Base-by-base conservation (phyloP, 2,797 vertebrate genomes). In the Protosalanx chinensis region DNA sequence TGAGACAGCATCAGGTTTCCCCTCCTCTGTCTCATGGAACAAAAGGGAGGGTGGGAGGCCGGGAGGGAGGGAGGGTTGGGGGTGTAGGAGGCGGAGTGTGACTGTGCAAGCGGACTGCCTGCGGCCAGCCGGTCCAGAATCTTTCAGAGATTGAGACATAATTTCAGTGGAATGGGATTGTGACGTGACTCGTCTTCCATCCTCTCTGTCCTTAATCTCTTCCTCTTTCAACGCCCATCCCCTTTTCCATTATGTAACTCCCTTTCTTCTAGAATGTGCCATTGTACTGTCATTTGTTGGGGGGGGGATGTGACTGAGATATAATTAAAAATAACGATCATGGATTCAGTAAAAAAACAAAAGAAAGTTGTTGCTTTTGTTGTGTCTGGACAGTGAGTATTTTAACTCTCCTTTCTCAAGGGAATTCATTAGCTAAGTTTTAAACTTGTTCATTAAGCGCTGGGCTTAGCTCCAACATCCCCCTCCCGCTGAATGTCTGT, bases 21-120 rank as follows among this genome's bases (percentile, higher is more conserved):
- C 56, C 49, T 13, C 1, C 7, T 68, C 57, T 18, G 15, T 61
- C 37, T 51, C 16, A 4, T 46, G 67, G 58, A 41, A 69, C 51
- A 20, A 4, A 27, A 32, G 41, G 29, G 23, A 27, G 23, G 23
- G 23, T 27, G 23, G 23, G 23, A 27, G 23, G 23, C 6, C n/a
- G 61, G 12, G 74, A 53, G 72, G 23, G 53, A 51, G 37, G 56
- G 33, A 16, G 20, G 20, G 29, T 66, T 18, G 37, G 46, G 4
- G 30, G 59, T 63, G 68, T 35, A 57, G 53, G 46, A 63, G 33
- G 67, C 64, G n/a, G 27, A 72, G 56, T 59, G 62, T 60, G 41
- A 64, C 58, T 70, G 76, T 59, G 71, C 64, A 74, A 58, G 70
- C 60, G 67, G 53, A 65, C 61, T 37, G 32, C 20, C 32, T 37